Percentiles rank a stretch among this genome's conserved stretches.
Evolutionary conservation across 1,140 invertebrate genomes (phyloP).

Genomic region (Hesperophylax magnus): DNA sequence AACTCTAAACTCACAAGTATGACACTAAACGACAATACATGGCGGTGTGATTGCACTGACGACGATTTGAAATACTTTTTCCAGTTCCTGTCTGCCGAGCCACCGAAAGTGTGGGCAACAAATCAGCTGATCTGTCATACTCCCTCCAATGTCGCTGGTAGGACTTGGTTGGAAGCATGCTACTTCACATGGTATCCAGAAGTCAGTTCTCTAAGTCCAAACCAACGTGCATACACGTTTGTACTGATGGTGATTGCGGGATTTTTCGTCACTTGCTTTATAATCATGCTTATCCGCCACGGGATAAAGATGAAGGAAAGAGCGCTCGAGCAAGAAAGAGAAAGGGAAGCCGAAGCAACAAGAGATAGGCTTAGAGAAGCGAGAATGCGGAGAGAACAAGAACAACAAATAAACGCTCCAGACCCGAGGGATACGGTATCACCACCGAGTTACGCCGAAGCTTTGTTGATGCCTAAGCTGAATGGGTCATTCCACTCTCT

Average conservation of each 20-base stretch:
- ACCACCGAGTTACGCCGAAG: conserved; percentile 82
- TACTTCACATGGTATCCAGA: conserved; percentile 72
- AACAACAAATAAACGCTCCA: conserved; percentile 72
- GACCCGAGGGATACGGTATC: conserved; percentile 76
- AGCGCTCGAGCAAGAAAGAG: conserved; percentile 71
- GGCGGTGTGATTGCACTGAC: conserved; percentile 78
- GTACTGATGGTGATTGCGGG: conserved; percentile 72
- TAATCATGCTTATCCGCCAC: conserved; percentile 69
- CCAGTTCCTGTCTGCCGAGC: conserved; percentile 71
- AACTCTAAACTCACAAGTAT: conserved; percentile 73
- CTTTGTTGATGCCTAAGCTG: conserved; percentile 77
- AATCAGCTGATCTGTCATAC: conserved; percentile 72
- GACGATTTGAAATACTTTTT: conserved; percentile 72
- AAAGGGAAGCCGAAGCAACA: conserved; percentile 73
- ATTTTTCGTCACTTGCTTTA: conserved; percentile 67
- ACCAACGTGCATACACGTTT: conserved; percentile 74
- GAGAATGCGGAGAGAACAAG: conserved; percentile 72
- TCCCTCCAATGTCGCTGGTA: conserved; percentile 73
- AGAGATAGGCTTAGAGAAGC: conserved; percentile 70
- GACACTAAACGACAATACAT: conserved; percentile 78
- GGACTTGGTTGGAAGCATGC: conserved; percentile 78
- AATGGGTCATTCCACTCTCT: conserved; percentile 73
- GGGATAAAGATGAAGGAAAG: conserved; percentile 72
- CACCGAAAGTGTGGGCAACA: conserved; percentile 71
- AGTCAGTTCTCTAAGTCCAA: conserved; percentile 63